Conservation (phyloP, 1,140 invertebrate species). For the Diplogasteroides magnus region DNA sequence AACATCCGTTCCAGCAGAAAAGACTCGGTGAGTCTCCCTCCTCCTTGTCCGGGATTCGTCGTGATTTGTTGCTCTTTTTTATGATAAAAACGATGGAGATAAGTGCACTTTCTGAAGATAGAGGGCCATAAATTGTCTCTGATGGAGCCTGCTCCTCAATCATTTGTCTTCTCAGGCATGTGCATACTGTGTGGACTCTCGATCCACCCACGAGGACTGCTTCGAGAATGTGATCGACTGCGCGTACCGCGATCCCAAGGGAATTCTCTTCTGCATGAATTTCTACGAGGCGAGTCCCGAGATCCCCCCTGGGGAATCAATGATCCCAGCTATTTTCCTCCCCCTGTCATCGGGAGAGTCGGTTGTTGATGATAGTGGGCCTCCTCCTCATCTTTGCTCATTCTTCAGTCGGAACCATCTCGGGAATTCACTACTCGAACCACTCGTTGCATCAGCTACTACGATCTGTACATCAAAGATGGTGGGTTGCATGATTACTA, state of each 20-base stretch:
- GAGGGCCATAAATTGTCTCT: not conserved
- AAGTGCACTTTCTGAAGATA: not conserved
- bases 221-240: conserved; percentile 14
- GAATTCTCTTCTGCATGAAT: conserved; percentile 10
- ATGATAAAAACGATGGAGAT: not conserved
- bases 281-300: conserved; percentile 1
- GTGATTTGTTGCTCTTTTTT: not conserved
- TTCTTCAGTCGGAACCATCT: not conserved
- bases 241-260: conserved; percentile 8
- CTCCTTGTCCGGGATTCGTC: not conserved
- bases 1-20: not conserved
- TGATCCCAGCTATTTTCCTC: not conserved
- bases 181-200: conserved; percentile 10
- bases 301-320: not conserved
- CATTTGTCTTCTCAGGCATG: not conserved
- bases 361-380: too few species aligned
- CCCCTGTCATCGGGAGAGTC: too few species aligned
- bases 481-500: too few species aligned
- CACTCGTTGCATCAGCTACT: not conserved
- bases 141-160: not conserved
- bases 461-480: not conserved
- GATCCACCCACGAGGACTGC: conserved; percentile 9
- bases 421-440: not conserved
- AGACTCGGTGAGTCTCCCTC: not conserved
- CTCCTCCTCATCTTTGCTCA: not conserved